phyloP scores from a whole-genome alignment of 2,888 invertebrate genomes.

The Tolmerus cingulatus region DNA sequence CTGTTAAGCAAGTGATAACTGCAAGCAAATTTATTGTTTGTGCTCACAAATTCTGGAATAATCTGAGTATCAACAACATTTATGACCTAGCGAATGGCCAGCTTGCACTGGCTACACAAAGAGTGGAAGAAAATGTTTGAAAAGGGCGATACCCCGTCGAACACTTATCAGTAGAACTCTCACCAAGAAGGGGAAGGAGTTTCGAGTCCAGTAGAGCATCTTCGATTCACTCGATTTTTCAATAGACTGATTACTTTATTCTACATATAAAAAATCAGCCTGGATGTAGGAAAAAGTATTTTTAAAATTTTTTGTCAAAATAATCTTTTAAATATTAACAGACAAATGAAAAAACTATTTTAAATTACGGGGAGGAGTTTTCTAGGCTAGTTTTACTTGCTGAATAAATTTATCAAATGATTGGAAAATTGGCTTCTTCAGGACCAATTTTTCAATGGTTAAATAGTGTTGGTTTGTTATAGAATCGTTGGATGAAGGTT shows the following conservation, averaged over 20 bases:
- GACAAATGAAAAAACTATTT: no score
- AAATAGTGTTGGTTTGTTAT: neutral
- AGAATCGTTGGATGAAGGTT: neutral
- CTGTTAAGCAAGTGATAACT: neutral
- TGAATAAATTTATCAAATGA: no score
- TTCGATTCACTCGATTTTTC: neutral
- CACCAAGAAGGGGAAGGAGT: neutral
- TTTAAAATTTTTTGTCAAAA: no score
- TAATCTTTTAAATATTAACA: no score
- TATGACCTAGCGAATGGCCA: neutral
- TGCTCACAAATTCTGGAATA: neutral
- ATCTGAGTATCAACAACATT: neutral
- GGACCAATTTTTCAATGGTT: no score
- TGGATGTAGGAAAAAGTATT: no score
- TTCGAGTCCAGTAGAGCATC: neutral
- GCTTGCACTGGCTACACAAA: neutral
- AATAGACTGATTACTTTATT: no score
- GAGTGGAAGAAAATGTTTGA: neutral
- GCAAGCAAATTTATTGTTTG: neutral
- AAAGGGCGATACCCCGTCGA: neutral
- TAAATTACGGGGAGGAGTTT: no score
- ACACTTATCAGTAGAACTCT: neutral
- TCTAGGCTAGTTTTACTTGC: no score
- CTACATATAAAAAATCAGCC: no score
- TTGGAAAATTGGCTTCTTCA: no score